A percentile compares a stretch with the other conserved stretches of the same genome.
These are phyloP conservation scores for Girardinus metallicus DNA, from an alignment of 2,797 vertebrate genomes.

Conservation along the genomic window DNA sequence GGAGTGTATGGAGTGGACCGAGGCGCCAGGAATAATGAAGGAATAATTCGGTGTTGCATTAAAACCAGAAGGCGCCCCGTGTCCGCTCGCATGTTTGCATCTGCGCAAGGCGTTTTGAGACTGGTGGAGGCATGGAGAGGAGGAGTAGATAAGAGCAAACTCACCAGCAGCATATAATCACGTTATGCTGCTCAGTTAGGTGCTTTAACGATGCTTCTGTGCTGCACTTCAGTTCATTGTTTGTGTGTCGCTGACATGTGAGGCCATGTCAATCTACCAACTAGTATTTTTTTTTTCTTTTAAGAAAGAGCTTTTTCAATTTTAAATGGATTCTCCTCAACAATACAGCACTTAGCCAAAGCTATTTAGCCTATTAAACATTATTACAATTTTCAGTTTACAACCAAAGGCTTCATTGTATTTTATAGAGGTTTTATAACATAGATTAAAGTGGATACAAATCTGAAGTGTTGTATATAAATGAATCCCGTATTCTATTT, in stretches of 20 bases:
- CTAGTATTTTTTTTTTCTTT: background rate
- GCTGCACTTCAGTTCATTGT: slow-evolving; percentile 52
- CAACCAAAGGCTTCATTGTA: background rate
- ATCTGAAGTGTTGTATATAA: background rate
- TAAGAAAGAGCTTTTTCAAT: background rate
- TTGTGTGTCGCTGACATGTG: slow-evolving; percentile 15
- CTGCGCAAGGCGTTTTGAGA: slow-evolving; percentile 10
- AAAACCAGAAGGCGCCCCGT: slow-evolving; percentile 5
- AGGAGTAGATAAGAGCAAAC: slow-evolving; percentile 43
- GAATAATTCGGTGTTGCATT: slow-evolving; percentile 42
- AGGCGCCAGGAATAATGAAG: slow-evolving; percentile 33
- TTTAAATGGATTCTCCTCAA: background rate
- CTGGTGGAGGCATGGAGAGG: slow-evolving; percentile 3
- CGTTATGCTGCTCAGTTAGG: slow-evolving; percentile 68
- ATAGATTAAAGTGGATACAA: background rate
- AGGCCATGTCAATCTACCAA: background rate
- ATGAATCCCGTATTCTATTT: background rate
- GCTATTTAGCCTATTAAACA: background rate
- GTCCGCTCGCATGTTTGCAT: slow-evolving; percentile 9
- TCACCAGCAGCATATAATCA: slow-evolving; percentile 64
- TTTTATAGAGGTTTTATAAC: background rate
- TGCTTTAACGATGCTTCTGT: slow-evolving; percentile 58
- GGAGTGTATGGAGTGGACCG: slow-evolving; percentile 24
- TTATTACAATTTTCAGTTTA: background rate
- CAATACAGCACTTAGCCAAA: background rate